These are phyloP conservation scores for Latheticus oryzae DNA, from an alignment of 2,888 invertebrate genomes.

Conservation along the genomic window DNA sequence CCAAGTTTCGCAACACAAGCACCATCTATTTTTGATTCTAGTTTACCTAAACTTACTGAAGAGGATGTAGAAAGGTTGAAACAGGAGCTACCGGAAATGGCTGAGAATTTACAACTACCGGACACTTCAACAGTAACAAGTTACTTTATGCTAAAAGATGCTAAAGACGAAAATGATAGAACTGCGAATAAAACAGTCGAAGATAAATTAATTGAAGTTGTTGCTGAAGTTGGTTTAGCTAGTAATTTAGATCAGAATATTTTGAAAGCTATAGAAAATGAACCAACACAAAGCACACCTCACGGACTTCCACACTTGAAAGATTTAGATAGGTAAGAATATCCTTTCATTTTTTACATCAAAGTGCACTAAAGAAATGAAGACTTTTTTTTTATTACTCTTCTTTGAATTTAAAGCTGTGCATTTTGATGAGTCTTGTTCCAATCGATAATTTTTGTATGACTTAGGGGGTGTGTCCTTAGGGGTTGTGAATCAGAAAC, in stretches of 20 bases:
- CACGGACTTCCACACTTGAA: slow-evolving; percentile 61
- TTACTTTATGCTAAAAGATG: slow-evolving; percentile 69
- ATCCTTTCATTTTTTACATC: no score
- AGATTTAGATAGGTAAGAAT: slow-evolving; percentile 64
- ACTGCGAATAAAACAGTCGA: slow-evolving; percentile 54
- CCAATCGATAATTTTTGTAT: no score
- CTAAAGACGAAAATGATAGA: slow-evolving; percentile 51
- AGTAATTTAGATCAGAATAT: slow-evolving; percentile 62
- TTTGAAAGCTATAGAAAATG: slow-evolving; percentile 61
- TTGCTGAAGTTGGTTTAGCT: slow-evolving; percentile 61
- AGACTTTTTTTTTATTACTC: no score
- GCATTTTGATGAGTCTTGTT: no score
- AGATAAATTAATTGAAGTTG: slow-evolving; percentile 61
- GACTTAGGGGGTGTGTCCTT: no score
- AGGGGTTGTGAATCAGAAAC: slow-evolving; percentile 85
- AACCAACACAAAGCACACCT: slow-evolving; percentile 54
- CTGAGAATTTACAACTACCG: slow-evolving; percentile 73
- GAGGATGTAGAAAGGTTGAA: slow-evolving; percentile 75
- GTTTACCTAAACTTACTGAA: slow-evolving; percentile 52
- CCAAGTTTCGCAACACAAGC: slow-evolving; percentile 83
- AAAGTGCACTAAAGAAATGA: no score
- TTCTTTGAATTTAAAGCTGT: no score
- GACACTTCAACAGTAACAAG: slow-evolving; percentile 78
- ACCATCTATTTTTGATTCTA: slow-evolving; percentile 78
- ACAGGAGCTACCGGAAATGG: slow-evolving; percentile 73